These are phyloP conservation scores for Calliphora vomitoria DNA, from an alignment of 2,888 invertebrate genomes.

Conservation along the genomic window DNA sequence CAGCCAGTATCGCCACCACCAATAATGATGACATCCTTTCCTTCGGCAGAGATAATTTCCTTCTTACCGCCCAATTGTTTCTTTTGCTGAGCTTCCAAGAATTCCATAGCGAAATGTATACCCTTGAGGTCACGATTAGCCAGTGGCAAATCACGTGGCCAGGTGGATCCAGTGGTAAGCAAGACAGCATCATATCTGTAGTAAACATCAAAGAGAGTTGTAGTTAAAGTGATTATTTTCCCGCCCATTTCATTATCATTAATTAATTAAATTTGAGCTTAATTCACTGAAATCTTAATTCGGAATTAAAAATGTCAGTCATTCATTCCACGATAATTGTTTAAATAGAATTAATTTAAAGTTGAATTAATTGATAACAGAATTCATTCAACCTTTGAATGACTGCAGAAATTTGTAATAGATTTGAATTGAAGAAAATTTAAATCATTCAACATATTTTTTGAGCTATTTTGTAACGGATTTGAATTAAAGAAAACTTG, in stretches of 20 bases:
- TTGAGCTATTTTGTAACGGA: too few relatives aligned
- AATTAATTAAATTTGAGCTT: too few relatives aligned
- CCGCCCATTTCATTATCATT: too few relatives aligned
- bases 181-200: conserved; percentile 93
- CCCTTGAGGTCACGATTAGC: conserved; percentile 95
- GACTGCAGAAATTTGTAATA: too few relatives aligned
- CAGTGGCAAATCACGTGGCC: conserved; percentile 96
- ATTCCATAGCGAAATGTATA: conserved; percentile 99
- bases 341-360: too few relatives aligned
- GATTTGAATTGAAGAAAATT: too few relatives aligned
- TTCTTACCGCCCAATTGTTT: conserved; percentile 91
- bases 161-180: conserved; percentile 97
- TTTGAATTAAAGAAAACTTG: too few relatives aligned
- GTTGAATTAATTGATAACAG: too few relatives aligned
- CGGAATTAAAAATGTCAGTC: too few relatives aligned
- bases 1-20: conserved; percentile 96
- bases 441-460: too few relatives aligned
- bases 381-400: background rate
- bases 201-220: background rate
- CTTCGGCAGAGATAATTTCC: conserved; percentile 91
- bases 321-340: too few relatives aligned
- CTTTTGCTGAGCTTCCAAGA: conserved; percentile 98
- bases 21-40: conserved; percentile 97
- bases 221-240: background rate
- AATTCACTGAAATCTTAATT: too few relatives aligned